A percentile compares a stretch with the other conserved stretches of the same genome.
Evolutionary conservation across 2,113 vertebrate species (phyloP).

Genomic region (Cacatua alba): DNA sequence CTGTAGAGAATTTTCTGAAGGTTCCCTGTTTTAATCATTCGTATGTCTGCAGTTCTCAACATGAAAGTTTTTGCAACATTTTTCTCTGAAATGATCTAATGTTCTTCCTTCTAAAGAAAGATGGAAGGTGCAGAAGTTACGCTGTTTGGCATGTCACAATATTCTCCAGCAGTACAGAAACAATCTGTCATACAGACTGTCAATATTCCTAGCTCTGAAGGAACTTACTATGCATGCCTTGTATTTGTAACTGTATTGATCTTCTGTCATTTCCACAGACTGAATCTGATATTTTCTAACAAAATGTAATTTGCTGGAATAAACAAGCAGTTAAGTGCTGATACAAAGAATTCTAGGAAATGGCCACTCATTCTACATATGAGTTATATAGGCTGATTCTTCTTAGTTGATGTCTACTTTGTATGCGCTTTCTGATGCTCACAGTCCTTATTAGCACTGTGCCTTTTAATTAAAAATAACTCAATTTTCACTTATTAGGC

Average conservation of each 20-base stretch:
- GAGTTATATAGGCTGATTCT: not conserved
- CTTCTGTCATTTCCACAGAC: constrained; percentile 24
- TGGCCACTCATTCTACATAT: not conserved
- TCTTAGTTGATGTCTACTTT: not conserved
- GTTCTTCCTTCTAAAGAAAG: not conserved
- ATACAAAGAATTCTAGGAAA: not conserved
- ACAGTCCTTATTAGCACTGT: not conserved
- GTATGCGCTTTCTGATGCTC: not conserved
- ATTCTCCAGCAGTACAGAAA: not conserved
- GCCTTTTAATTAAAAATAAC: constrained; percentile 49
- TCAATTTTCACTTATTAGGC: not conserved
- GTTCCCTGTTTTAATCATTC: not conserved
- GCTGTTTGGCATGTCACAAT: not conserved
- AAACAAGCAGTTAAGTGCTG: constrained; percentile 37
- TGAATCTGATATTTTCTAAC: constrained; percentile 42
- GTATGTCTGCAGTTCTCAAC: not conserved
- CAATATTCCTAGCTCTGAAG: not conserved
- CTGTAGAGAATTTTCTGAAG: not conserved
- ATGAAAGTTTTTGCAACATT: not conserved
- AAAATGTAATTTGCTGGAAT: constrained; percentile 38
- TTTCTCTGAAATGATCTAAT: not conserved
- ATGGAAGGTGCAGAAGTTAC: not conserved
- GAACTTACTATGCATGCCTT: not conserved
- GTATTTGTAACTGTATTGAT: constrained; percentile 48
- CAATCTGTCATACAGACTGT: constrained; percentile 12